Conservation (phyloP, 2,113 vertebrate species). For the Rhinoderma darwinii region DNA sequence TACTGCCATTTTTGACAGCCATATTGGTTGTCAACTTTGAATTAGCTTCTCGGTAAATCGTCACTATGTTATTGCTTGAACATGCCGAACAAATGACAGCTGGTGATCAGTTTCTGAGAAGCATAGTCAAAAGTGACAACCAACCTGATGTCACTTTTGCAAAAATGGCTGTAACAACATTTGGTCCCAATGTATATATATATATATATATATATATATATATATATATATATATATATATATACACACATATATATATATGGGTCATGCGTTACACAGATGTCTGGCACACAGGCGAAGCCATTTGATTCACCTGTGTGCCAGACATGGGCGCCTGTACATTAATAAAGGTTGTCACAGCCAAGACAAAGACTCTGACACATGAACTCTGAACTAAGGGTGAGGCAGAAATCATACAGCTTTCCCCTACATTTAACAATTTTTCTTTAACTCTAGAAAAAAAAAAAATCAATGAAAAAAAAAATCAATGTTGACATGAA, state of each 20-base stretch:
- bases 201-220: not conserved
- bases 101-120: not conserved
- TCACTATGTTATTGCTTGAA: not conserved
- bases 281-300: not conserved
- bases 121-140: not conserved
- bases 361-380: not conserved
- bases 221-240: not conserved
- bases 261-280: not conserved
- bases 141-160: not conserved
- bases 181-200: not conserved
- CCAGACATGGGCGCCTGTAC: not conserved
- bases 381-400: not conserved
- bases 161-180: not conserved
- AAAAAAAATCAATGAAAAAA: too few relatives aligned
- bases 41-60: not conserved
- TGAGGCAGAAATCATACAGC: too few relatives aligned
- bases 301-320: not conserved
- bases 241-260: not conserved
- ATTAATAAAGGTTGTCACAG: not conserved
- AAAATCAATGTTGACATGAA: not conserved
- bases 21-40: not conserved
- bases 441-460: not conserved
- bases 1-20: not conserved
- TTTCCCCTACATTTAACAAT: not conserved
- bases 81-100: not conserved